These are phyloP conservation scores for Gymnoscopelus microlampas DNA, from an alignment of 2,797 vertebrate genomes.

Conservation along the genomic window DNA sequence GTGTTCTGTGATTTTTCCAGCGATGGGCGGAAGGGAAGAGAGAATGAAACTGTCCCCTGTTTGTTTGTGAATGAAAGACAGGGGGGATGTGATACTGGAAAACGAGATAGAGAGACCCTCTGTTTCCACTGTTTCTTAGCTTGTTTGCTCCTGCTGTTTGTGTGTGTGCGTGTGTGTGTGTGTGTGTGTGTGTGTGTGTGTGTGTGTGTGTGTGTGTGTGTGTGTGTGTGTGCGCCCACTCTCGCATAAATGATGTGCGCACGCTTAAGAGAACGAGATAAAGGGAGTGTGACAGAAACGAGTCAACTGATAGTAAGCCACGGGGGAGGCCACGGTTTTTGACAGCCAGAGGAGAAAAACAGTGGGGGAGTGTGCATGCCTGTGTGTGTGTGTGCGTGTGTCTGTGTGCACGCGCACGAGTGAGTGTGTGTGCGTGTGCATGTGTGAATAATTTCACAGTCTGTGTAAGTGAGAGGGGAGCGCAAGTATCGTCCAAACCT, in stretches of 20 bases:
- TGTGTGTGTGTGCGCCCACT: conserved; percentile 19
- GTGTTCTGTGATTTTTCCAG: conserved; percentile 1
- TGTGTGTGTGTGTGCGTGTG: not conserved
- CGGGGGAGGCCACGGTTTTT: conserved; percentile 26
- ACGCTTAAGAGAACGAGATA: conserved; percentile 11
- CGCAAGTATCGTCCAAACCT: conserved; percentile 41
- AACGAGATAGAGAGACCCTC: conserved; percentile 62
- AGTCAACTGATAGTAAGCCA: conserved; percentile 40
- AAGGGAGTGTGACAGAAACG: conserved; percentile 45
- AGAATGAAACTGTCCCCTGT: conserved; percentile 58
- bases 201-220: conserved; percentile 24
- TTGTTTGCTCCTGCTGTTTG: conserved; percentile 62
- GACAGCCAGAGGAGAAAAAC: conserved; percentile 30
- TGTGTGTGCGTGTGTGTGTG: conserved; percentile 32
- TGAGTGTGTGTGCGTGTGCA: conserved; percentile 13
- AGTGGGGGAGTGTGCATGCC: not conserved
- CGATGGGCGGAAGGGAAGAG: conserved; percentile 39
- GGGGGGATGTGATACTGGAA: conserved; percentile 61
- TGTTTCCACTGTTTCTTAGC: conserved; percentile 60
- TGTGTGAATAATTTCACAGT: conserved; percentile 43
- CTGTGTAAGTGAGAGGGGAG: conserved; percentile 40
- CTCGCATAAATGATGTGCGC: not conserved
- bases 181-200: conserved; percentile 18
- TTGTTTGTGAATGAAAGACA: conserved; percentile 69
- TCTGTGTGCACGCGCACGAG: conserved; percentile 10